Evolutionary conservation across 2,113 vertebrate genomes (phyloP), one percentile per base, ranked within the genome.

Genomic region (Mesoclemmys tuberculata): DNA sequence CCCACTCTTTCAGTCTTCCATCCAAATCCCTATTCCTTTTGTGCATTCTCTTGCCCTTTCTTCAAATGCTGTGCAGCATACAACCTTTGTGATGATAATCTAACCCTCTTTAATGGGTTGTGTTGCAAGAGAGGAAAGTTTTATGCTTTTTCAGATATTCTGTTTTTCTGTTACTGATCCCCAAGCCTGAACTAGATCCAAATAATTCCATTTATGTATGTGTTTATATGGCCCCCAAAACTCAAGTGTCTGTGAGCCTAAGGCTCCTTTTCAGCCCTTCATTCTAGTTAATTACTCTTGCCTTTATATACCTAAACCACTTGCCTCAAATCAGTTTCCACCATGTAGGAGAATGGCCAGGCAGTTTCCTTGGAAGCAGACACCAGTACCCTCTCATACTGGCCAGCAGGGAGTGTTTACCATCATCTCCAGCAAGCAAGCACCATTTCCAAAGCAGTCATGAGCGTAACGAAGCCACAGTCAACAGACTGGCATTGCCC

Each of bases 401-500:
- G 82, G 46, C 44, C n/a, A 52, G 78, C 19, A 29, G 44, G 44
- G 75, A 84, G 61, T 54, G 48, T 93, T 94, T 84, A 81, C 80
- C 91, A 52, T n/a, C 61, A 81, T 82, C 85, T 84, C 82, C 56
- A 75, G 71, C 90, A 88, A 86, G 89, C 68, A 88, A 82, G 84
- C 82, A 75, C 77, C 27, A 31, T 51, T 71, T 44, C 86, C 68
- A n/a, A 48, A 26, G 46, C 84, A 78, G 77, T 56, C 1, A 0
- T 0, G 4, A 81, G 82, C 56, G 80, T 24, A 12, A 12, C 38
- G 94, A 27, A 94, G 84, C 77, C 1, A 2, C 89, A 92, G 85
- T 87, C 89, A 35, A 55, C 93, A 35, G 88, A 10, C 75, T 90
- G 88, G 96, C 88, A 48, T 55, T 93, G 92, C 58, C 93, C 93